Evolutionary conservation across 2,113 vertebrate genomes (phyloP).

Genomic region (Kryptolebias marmoratus): DNA sequence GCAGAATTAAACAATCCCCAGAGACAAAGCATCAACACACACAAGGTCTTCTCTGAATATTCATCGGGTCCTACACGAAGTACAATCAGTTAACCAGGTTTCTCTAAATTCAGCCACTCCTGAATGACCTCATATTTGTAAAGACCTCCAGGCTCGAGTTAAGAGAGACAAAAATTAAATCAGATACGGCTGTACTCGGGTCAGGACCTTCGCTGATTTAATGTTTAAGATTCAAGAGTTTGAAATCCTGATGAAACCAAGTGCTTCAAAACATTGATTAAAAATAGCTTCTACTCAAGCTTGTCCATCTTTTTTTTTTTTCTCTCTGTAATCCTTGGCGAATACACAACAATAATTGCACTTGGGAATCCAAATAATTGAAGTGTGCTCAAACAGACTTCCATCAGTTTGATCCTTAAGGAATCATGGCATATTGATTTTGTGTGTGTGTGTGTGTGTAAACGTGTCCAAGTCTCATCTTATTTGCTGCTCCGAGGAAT

Average conservation of each 20-base stretch:
- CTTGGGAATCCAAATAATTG: conserved; percentile 29
- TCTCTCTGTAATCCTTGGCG: conserved; percentile 24
- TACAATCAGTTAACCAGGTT: conserved; percentile 40
- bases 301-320: conserved; percentile 6
- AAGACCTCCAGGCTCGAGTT: neutral
- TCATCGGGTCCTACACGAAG: conserved; percentile 51
- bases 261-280: conserved; percentile 10
- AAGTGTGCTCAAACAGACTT: conserved; percentile 30
- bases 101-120: conserved; percentile 26
- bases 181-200: neutral
- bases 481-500: conserved; percentile 12
- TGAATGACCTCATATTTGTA: conserved; percentile 17
- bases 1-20: conserved; percentile 74
- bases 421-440: conserved; percentile 50
- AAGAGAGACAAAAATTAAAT: neutral
- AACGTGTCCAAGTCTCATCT: conserved; percentile 5
- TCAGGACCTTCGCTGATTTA: conserved; percentile 22
- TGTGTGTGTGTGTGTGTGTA: conserved; percentile 16
- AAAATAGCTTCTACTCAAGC: conserved; percentile 13
- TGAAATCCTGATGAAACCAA: conserved; percentile 36
- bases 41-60: conserved; percentile 71
- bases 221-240: conserved; percentile 16
- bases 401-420: conserved; percentile 23
- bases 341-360: conserved; percentile 37
- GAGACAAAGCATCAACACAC: conserved; percentile 73